phyloP scores from a whole-genome alignment of 2,113 vertebrate genomes.

The Dicentrarchus labrax region DNA sequence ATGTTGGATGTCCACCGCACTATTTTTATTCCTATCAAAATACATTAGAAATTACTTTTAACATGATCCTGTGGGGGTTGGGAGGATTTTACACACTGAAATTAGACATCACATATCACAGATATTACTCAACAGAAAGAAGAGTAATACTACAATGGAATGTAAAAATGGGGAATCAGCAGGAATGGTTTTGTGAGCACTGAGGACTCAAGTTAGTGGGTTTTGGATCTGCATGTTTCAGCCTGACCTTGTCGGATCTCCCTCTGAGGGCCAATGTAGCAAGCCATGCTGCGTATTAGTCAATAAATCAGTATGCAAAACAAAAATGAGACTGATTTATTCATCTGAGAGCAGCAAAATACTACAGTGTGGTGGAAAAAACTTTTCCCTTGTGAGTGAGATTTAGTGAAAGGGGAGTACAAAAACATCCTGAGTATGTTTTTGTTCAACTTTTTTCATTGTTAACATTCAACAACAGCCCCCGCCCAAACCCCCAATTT shows the following conservation, averaged over 20 bases:
- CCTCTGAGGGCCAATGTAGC: not conserved
- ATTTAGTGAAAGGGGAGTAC: not conserved
- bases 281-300: not conserved
- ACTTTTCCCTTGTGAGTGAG: conserved; percentile 10
- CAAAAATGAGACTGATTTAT: not conserved
- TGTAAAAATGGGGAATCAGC: conserved; percentile 21
- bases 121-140: conserved; percentile 27
- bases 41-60: not conserved
- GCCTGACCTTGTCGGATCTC: conserved; percentile 6
- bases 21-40: not conserved
- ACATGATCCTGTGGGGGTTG: not conserved
- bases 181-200: conserved; percentile 15
- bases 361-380: not conserved
- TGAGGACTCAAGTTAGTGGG: not conserved
- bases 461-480: conserved; percentile 27
- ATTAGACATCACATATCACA: not conserved
- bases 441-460: conserved; percentile 38
- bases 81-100: not conserved
- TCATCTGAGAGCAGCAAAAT: not conserved
- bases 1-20: not conserved
- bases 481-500: conserved; percentile 10
- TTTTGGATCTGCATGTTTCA: conserved; percentile 30
- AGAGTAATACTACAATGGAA: conserved; percentile 8
- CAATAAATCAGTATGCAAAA: conserved; percentile 15
- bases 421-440: conserved; percentile 26